These are phyloP conservation scores for Volucella inflata DNA, from an alignment of 2,888 invertebrate species.

Conservation along the genomic window DNA sequence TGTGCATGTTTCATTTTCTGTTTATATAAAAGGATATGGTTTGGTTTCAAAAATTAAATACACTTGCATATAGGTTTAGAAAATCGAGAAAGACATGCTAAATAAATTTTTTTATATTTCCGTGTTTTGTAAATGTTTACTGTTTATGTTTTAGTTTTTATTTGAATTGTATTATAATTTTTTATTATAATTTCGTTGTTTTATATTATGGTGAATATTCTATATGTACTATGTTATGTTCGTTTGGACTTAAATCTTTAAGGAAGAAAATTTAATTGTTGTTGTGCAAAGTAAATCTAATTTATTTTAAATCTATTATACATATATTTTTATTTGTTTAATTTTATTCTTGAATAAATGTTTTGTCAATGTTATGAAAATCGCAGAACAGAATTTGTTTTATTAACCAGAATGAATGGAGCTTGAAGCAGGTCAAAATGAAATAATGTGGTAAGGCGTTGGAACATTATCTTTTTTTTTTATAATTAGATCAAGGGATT, in stretches of 20 bases:
- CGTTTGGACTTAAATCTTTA: constrained; percentile 47
- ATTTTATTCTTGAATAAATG: constrained; percentile 63
- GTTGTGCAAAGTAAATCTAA: constrained; percentile 72
- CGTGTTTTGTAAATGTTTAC: background rate
- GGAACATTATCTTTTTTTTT: no score
- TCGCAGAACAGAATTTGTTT: background rate
- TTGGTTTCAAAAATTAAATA: no score
- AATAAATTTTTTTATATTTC: constrained; percentile 14
- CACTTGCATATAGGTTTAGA: constrained; percentile 16
- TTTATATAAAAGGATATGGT: no score
- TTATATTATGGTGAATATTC: constrained; percentile 29
- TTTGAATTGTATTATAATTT: constrained; percentile 35
- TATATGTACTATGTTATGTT: constrained; percentile 14
- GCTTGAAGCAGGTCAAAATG: background rate
- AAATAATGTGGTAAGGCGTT: background rate
- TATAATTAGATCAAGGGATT: no score
- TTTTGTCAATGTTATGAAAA: constrained; percentile 71
- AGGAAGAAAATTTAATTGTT: constrained; percentile 62
- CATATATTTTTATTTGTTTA: constrained; percentile 47
- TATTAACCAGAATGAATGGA: background rate
- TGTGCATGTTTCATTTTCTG: no score
- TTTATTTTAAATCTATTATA: constrained; percentile 65
- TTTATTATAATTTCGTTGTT: constrained; percentile 9
- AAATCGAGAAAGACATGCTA: constrained; percentile 4
- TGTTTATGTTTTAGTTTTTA: constrained; percentile 6